These are phyloP conservation scores for Pogonus chalceus DNA, from an alignment of 1,140 invertebrate species.

Conservation along the genomic window DNA sequence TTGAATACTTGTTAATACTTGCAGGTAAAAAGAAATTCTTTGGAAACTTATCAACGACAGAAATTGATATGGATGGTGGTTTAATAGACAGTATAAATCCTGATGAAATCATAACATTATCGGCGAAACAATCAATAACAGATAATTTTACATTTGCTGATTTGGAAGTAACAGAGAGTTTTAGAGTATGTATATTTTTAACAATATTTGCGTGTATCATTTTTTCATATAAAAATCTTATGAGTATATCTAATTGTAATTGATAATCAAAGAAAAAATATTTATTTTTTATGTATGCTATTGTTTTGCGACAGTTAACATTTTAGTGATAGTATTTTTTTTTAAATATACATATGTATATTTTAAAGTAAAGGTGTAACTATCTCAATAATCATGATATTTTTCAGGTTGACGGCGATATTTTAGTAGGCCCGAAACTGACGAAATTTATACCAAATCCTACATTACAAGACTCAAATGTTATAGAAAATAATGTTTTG, in stretches of 20 bases:
- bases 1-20: constrained; percentile 16
- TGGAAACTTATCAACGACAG: constrained; percentile 15
- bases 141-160: constrained; percentile 34
- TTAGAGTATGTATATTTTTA: constrained; percentile 36
- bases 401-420: constrained; percentile 35
- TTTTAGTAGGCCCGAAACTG: constrained; percentile 31
- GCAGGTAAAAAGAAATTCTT: constrained; percentile 33
- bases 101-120: constrained; percentile 29
- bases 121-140: constrained; percentile 29
- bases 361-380: no score
- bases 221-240: no score
- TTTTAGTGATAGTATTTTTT: no score
- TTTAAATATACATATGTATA: no score
- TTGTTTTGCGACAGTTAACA: no score
- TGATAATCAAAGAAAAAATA: no score
- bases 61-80: constrained; percentile 24
- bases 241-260: no score
- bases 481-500: constrained; percentile 34
- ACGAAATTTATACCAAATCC: constrained; percentile 37
- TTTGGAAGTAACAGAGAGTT: constrained; percentile 33
- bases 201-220: no score
- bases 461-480: constrained; percentile 29
- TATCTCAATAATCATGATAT: constrained; percentile 1
- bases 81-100: constrained; percentile 31
- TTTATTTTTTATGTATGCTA: no score